These are phyloP conservation scores for Galagoides demidoff DNA, from an alignment of 2,797 vertebrate genomes.

Conservation along the genomic window DNA sequence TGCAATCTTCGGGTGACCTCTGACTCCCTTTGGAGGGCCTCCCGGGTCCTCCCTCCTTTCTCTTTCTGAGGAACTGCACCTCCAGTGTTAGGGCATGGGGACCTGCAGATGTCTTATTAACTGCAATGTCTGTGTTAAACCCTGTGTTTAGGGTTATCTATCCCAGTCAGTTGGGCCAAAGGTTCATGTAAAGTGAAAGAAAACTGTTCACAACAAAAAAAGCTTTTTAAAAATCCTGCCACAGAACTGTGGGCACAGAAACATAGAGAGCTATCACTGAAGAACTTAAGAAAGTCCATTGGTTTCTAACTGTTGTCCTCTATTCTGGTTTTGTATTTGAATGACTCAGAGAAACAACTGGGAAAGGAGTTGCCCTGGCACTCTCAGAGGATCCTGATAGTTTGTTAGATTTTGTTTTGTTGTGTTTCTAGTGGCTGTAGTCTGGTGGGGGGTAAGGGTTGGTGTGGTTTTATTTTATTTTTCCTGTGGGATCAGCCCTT, in stretches of 20 bases:
- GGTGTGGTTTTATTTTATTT: conserved; percentile 56
- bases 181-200: conserved; percentile 50
- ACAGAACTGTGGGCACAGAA: conserved; percentile 1
- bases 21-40: conserved; percentile 65
- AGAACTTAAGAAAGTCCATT: conserved; percentile 25
- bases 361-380: neutral
- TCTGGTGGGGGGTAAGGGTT: neutral
- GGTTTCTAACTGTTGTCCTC: conserved; percentile 26
- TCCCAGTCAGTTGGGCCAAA: neutral
- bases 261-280: neutral
- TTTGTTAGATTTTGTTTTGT: conserved; percentile 7
- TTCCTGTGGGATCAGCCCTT: conserved; percentile 62
- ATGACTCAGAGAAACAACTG: conserved; percentile 14
- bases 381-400: neutral
- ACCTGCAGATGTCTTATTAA: neutral
- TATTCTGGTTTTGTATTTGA: conserved; percentile 42
- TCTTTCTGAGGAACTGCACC: conserved; percentile 10
- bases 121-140: too few relatives aligned
- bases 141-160: neutral
- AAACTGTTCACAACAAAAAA: neutral
- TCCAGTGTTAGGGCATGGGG: conserved; percentile 28
- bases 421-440: conserved; percentile 55
- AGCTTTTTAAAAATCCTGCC: neutral
- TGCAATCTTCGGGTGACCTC: conserved; percentile 82
- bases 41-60: neutral